Conservation (phyloP, 1,140 invertebrate species). For the Drosophila elegans region DNA sequence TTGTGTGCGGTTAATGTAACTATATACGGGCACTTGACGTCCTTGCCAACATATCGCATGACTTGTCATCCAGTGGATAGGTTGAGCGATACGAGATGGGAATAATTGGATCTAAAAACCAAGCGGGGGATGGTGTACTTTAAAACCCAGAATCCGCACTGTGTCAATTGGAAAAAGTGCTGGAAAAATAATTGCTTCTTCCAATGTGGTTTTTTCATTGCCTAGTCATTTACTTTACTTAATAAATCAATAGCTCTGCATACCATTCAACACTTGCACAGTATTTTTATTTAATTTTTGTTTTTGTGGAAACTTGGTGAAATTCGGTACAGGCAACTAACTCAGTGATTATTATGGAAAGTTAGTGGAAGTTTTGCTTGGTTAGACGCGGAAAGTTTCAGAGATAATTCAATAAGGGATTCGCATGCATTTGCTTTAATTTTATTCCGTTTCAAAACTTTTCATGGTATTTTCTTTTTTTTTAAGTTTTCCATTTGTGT, state of each 20-base stretch:
- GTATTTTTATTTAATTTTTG: too few species aligned
- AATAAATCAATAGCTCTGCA: too few species aligned
- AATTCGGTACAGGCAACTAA: background rate
- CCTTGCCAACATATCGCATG: constrained; percentile 45
- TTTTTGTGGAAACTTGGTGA: constrained; percentile 8
- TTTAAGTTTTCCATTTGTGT: constrained; percentile 31
- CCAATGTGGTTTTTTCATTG: too few species aligned
- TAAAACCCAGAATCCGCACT: background rate
- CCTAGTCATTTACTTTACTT: too few species aligned
- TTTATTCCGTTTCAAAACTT: constrained; percentile 11
- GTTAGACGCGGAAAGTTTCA: constrained; percentile 18
- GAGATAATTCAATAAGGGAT: constrained; percentile 29
- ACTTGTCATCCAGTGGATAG: constrained; percentile 32
- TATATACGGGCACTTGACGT: constrained; percentile 64
- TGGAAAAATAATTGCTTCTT: too few species aligned
- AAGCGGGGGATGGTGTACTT: constrained; percentile 11
- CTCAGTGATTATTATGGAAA: constrained; percentile 20
- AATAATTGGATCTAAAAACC: background rate
- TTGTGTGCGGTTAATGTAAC: constrained; percentile 68
- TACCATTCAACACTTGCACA: background rate
- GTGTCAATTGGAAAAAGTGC: background rate
- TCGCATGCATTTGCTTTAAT: constrained; percentile 12
- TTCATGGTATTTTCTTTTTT: background rate
- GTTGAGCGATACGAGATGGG: background rate
- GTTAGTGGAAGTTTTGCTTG: constrained; percentile 22